phyloP scores from a whole-genome alignment of 2,888 invertebrate species.

The Lydus trimaculatus region DNA sequence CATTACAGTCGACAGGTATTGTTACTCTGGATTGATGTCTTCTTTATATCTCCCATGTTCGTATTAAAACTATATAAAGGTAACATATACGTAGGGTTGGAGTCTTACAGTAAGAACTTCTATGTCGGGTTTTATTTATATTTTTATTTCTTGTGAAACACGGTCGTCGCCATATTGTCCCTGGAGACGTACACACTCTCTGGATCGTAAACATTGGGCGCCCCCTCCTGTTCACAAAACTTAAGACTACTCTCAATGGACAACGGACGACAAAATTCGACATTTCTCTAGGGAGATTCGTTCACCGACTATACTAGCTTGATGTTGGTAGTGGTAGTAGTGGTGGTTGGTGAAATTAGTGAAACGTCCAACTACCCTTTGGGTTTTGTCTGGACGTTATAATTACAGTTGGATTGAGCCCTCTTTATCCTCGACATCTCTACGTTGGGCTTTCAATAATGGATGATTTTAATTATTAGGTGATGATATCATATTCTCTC shows the following conservation, averaged over 20 bases:
- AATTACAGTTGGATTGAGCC: neutral
- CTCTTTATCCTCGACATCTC: neutral
- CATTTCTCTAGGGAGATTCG: neutral
- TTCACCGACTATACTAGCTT: neutral
- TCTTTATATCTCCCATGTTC: conserved; percentile 37
- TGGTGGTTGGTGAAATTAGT: neutral
- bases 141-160: conserved; percentile 49
- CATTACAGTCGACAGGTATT: conserved; percentile 10
- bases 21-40: conserved; percentile 25
- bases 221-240: neutral
- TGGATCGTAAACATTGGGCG: conserved; percentile 44
- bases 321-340: neutral
- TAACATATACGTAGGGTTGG: neutral
- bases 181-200: conserved; percentile 36
- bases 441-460: neutral
- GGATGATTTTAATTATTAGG: conserved; percentile 2
- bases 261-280: conserved; percentile 39
- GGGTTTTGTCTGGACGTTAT: conserved; percentile 30
- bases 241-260: neutral
- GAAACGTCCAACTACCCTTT: conserved; percentile 20
- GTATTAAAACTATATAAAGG: conserved; percentile 36
- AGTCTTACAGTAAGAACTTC: conserved; percentile 21
- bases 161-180: conserved; percentile 44
- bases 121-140: conserved; percentile 49
- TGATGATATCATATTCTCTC: neutral